phyloP scores from a whole-genome alignment of 2,113 vertebrate genomes.

The Gobiocypris rarus region DNA sequence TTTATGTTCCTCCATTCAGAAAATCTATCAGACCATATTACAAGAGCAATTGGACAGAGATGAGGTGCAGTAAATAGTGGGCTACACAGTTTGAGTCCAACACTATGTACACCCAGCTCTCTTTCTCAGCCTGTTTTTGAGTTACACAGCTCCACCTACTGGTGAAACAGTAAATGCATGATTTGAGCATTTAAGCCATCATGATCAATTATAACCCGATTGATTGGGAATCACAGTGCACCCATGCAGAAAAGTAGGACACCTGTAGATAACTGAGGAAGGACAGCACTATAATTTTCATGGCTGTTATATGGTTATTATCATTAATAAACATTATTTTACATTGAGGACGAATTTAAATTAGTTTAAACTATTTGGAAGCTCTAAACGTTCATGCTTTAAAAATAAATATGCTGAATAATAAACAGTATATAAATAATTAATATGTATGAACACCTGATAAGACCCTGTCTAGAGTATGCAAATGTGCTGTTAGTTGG shows the following conservation, averaged over 20 bases:
- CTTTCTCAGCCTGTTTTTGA: constrained; percentile 5
- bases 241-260: neutral
- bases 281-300: neutral
- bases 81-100: constrained; percentile 19
- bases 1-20: constrained; percentile 31
- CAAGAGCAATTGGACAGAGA: constrained; percentile 56
- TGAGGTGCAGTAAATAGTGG: constrained; percentile 46
- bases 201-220: constrained; percentile 4
- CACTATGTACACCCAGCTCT: neutral
- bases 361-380: neutral
- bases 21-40: constrained; percentile 66
- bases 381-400: neutral
- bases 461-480: neutral
- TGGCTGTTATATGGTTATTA: neutral
- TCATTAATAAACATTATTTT: neutral
- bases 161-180: constrained; percentile 1
- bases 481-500: neutral
- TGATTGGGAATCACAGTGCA: neutral
- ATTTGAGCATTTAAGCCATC: neutral
- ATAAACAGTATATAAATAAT: neutral
- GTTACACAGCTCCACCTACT: constrained; percentile 57
- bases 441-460: neutral
- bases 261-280: neutral
- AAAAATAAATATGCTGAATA: neutral
- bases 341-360: neutral